Base-by-base conservation (phyloP, 2,888 invertebrate species). In the Timema cristinae region DNA sequence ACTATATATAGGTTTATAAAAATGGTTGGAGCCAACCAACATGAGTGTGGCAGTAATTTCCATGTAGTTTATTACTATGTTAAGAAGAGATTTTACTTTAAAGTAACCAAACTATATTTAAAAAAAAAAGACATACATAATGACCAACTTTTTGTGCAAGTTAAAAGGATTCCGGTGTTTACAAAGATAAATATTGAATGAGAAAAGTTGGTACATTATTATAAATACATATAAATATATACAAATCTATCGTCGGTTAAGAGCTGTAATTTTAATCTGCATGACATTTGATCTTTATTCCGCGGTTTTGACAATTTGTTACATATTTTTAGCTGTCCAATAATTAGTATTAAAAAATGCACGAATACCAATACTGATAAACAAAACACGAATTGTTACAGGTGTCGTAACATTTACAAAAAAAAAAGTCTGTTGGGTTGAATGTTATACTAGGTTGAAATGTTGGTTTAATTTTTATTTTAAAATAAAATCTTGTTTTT, bases 241-340 rank as follows among this genome's bases (percentile, higher is more conserved):
- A 69, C 68, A 74, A 51, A 72, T 74, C 71, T 74, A 75, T 75
- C 72, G 73, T 75, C 71, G 70, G 73, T 75, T 75, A 74, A 71
- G 72, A 71, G 32, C 68, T 72, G 71, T 72, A 70, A 68, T 73
- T 74, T 13, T 74, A 66, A 73, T 72, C 72, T 71, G 71, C 73
- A 73, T 72, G 73, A 69, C 73, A 69, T 70, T 73, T 73, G 72
- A 61, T 74, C 74, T 71, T 32, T 32, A 32, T 32, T 32, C 32
- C 32, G 32, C 32, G 4, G 32, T 4, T 32, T 32, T 32, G 32
- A 32, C 32, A 32, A 32, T 32, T 32, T 32, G 32, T 32, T 32
- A 32, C 32, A 32, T 32, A 32, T 32, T 32, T 32, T 32, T 32
- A 32, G 32, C 32, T 32, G 32, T 32, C 32, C 32, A 32, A 32